These are phyloP conservation scores for Rhogogaster chlorosoma DNA, from an alignment of 2,888 invertebrate genomes.

Conservation along the genomic window DNA sequence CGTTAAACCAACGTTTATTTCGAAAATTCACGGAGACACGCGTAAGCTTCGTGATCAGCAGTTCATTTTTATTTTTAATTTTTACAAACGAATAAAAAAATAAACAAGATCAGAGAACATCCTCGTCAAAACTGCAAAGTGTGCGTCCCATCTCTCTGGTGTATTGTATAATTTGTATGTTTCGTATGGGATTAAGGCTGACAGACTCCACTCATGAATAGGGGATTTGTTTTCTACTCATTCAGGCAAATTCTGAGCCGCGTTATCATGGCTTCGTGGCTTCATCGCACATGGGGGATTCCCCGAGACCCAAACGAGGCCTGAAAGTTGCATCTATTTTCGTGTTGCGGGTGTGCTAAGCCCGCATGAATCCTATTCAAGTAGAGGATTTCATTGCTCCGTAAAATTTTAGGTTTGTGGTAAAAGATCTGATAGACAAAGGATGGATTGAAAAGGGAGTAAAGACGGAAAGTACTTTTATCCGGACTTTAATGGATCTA, in stretches of 20 bases:
- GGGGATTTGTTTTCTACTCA: conserved; percentile 47
- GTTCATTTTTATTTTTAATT: not conserved
- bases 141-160: not conserved
- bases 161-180: conserved; percentile 47
- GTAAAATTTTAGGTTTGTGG: not conserved
- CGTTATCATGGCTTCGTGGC: conserved; percentile 25
- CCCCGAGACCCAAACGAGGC: not conserved
- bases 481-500: not conserved
- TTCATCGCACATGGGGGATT: conserved; percentile 45
- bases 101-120: not conserved
- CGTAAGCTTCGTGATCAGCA: not conserved
- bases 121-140: not conserved
- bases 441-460: not conserved
- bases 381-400: not conserved
- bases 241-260: conserved; percentile 17
- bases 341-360: not conserved
- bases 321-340: conserved; percentile 9
- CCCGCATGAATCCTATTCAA: not conserved
- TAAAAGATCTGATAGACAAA: not conserved
- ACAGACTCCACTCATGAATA: conserved; percentile 43
- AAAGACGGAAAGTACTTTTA: not conserved
- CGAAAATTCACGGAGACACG: not conserved
- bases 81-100: not conserved
- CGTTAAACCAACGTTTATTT: not conserved
- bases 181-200: conserved; percentile 34